Conservation (phyloP, 2,113 vertebrate species). For the Carettochelys insculpta region DNA sequence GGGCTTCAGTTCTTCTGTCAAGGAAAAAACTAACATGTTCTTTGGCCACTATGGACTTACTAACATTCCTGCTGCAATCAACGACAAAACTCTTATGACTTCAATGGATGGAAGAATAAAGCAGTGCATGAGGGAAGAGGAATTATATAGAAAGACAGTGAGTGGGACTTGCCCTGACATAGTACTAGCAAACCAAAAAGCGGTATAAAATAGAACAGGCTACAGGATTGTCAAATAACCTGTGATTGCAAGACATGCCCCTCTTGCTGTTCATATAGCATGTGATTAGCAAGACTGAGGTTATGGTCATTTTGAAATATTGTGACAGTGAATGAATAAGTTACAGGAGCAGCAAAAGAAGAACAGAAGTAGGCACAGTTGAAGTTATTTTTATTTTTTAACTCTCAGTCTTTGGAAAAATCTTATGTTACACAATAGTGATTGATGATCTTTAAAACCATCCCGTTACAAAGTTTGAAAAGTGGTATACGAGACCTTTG, state of each 20-base stretch:
- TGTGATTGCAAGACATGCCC: background rate
- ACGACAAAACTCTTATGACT: background rate
- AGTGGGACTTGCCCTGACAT: rapidly evolving
- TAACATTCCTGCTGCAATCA: background rate
- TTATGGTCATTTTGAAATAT: background rate
- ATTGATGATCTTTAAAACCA: background rate
- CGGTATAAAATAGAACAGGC: background rate
- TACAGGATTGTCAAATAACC: background rate
- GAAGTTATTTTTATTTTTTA: background rate
- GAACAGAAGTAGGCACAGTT: background rate
- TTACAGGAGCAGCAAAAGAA: background rate
- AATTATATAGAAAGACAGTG: background rate
- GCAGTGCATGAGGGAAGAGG: background rate
- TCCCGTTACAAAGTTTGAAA: background rate
- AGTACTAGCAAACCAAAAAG: background rate
- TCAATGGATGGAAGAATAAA: background rate
- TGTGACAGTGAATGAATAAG: background rate
- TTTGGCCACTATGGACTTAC: background rate
- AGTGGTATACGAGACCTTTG: background rate
- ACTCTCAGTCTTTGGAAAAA: background rate
- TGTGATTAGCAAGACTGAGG: background rate
- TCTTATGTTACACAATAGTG: background rate
- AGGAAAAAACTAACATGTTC: background rate
- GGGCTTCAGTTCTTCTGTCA: background rate
- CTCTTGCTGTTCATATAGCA: background rate